These are phyloP conservation scores for Neotoma lepida DNA, from an alignment of 2,113 vertebrate genomes.

Conservation along the genomic window DNA sequence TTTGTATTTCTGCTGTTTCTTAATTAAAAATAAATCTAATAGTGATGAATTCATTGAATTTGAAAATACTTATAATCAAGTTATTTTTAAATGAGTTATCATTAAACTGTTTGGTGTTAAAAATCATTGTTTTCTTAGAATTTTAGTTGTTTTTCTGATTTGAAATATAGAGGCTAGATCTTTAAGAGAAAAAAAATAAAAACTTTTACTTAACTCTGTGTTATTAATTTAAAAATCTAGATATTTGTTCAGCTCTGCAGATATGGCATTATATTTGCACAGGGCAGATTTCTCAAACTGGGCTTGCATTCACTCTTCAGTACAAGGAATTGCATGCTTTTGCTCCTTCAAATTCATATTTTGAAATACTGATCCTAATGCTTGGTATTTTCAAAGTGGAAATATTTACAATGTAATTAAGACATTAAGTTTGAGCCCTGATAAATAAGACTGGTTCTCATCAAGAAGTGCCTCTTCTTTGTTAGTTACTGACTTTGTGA, in stretches of 20 bases:
- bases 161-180: neutral
- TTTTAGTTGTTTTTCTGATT: neutral
- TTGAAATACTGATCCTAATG: neutral
- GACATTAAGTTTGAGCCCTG: neutral
- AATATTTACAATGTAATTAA: neutral
- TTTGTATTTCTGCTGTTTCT: neutral
- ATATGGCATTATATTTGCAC: neutral
- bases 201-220: neutral
- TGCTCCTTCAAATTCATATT: neutral
- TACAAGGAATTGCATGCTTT: neutral
- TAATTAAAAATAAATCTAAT: constrained; percentile 23
- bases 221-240: neutral
- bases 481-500: neutral
- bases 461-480: neutral
- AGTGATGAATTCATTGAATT: neutral
- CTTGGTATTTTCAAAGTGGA: neutral
- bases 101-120: neutral
- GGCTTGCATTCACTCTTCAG: neutral
- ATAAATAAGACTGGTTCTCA: neutral
- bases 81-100: neutral
- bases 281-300: neutral
- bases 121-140: neutral
- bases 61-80: neutral
- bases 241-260: neutral
- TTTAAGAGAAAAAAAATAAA: neutral